Evolutionary conservation across 2,888 invertebrate genomes (phyloP), one percentile per base, ranked within the genome.

Genomic region (Drosophila multiciliata): DNA sequence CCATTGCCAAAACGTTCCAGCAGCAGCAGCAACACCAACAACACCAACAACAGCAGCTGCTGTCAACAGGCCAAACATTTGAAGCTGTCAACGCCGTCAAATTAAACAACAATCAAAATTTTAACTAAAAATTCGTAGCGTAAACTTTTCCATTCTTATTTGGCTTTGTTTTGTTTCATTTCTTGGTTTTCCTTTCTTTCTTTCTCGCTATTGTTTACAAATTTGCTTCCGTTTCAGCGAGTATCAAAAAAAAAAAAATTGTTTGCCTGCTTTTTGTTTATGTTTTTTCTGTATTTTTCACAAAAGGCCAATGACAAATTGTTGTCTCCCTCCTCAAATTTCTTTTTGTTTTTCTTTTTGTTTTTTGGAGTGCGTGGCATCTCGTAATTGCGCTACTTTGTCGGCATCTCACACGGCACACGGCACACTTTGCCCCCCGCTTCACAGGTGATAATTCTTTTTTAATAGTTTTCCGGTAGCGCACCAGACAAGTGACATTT

Each of bases 401-500:
- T 68, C 77, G 65, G 73, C 66, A 73, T 73, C 63, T 72, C 26
- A 15, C 54, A 54, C 48, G 54, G 17, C 26, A 15, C 54, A 54
- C 48, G 54, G 17, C 45, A 76, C 65, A 55, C 45, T 40, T 35
- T 32, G n/a, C 26, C 15, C 33, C 23, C 38, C 9, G 35, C 9
- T 33, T 26, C 23, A 36, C 74, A 73, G 81, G 87, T 90, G 89
- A 87, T 87, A 87, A 87, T 87, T 90, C 89, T 89, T 75, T 86
- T 82, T 87, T 87, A 88, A 87, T 90, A 90, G 87, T 89, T 87
- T 90, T 82, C 90, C 89, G 89, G 87, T 82, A 88, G 89, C 83
- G 65, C 75, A 63, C 73, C 79, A 77, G 68, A n/a, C 90, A 88
- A 90, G 87, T 90, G 87, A 87, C 90, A 88, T 87, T 90, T 87